Evolutionary conservation across 2,797 vertebrate species (phyloP).

Genomic region (Paguma larvata): DNA sequence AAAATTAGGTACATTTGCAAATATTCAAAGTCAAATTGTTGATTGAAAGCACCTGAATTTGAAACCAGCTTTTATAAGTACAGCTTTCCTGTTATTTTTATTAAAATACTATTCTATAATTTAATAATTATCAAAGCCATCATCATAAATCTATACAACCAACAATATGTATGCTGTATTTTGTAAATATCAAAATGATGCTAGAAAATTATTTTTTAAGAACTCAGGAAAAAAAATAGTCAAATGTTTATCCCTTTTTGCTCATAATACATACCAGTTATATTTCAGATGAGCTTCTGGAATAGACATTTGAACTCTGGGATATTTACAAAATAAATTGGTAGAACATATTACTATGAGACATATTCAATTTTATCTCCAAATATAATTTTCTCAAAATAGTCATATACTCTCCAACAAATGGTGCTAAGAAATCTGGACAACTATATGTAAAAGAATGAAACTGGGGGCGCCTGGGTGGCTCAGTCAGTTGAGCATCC

Average conservation of each 20-base stretch:
- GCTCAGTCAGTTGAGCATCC: no score
- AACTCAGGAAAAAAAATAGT: background rate
- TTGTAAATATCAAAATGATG: background rate
- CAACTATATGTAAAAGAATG: background rate
- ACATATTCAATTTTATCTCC: background rate
- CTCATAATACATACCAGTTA: background rate
- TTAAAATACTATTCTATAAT: background rate
- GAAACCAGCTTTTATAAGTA: background rate
- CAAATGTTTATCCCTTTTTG: background rate
- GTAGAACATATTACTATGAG: background rate
- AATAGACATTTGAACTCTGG: background rate
- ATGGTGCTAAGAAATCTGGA: background rate
- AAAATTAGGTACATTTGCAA: background rate
- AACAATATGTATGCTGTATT: background rate
- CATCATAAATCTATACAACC: background rate
- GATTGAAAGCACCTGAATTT: background rate
- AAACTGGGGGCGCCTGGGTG: background rate
- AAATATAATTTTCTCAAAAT: constrained; percentile 20
- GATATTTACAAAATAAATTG: background rate
- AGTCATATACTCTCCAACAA: background rate
- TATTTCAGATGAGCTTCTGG: background rate
- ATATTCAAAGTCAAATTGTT: background rate
- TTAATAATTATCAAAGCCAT: background rate
- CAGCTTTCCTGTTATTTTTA: background rate
- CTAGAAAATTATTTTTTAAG: background rate